Evolutionary conservation across 1,140 invertebrate species (phyloP), one percentile per base, ranked within the genome.

Genomic region (Eubasilissa regina): DNA sequence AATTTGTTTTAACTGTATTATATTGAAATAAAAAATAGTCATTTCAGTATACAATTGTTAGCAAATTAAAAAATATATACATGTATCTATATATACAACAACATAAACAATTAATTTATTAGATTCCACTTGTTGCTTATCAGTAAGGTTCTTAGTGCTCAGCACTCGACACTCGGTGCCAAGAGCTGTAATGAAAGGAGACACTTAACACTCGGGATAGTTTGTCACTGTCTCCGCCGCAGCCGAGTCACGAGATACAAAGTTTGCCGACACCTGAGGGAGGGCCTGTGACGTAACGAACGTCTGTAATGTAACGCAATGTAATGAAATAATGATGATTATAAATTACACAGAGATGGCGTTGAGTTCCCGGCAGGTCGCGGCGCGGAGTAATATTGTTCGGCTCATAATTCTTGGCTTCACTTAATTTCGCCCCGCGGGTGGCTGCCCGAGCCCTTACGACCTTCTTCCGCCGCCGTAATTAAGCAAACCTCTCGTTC

Each of bases 281-380:
- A 17, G 55, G 9, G 64, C 13, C 35, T 17, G 75, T 74, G 75
- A 79, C 70, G 77, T 73, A 73, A 79, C 77, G 56, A 78, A 64
- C 77, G 66, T 70, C 78, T 64, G 56, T 79, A 79, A 79, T 79
- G 78, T 79, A 66, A 79, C 60, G 78, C 66, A 79, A 79, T 64
- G 78, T 82, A 82, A 82, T 80, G 81, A 82, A 82, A 82, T 82
- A 82, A 82, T 82, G 81, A 82, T 79, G 81, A 82, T 82, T 82
- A 82, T 82, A 82, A 82, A 82, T 82, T 82, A 82, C 80, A 75
- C 15, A 15, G 74, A 62, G 78, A 82, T 66, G 81, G 77, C 77
- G 80, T 64, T 73, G 73, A 77, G 73, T 77, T 62, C 75, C 74
- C 78, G 21, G 62, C 53, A 77, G 77, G 75, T 80, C 75, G 74